Base-by-base conservation (phyloP, 2,888 invertebrate genomes). In the Epistrophe eligans region DNA sequence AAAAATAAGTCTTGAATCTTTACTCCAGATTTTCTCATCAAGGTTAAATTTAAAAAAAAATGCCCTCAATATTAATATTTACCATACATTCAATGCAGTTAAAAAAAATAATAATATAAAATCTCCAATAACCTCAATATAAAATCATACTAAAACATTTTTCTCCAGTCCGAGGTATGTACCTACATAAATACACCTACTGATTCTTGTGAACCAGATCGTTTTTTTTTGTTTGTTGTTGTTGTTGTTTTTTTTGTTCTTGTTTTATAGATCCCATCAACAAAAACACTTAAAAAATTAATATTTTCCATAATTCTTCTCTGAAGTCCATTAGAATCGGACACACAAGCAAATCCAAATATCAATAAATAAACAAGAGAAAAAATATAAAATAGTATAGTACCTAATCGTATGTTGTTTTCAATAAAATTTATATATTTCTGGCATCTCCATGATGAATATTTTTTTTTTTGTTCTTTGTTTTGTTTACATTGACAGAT, bases 201-300 rank as follows among this genome's bases (percentile, higher is more conserved):
- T 70, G 74, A 62, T 74, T 60, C 40, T 80, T 67, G 48, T 67
- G 62, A 81, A 62, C 48, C 28, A 32, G 62, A 71, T 64, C 19
- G 15, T 13, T 76, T 66, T 15, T 60, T 40, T 40, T 77, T 62
- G n/a, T 74, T 9, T 32, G 4, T 32, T 32, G 4, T 32, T 32
- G 4, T 32, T 32, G 4, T 32, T 32, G 7, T 35, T 35, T 35
- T 28, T 32, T 2, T 32, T 32, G 7, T 35, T 35, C 9, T 28
- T 55, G 55, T 55, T 55, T 66, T 79, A 57, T 66, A 40, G 71
- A 66, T 58, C 77, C 77, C 64, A 77, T 67, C 66, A 72, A 60
- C 82, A 66, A 71, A 77, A 82, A 73, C 82, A 82, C 82, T 82
- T 82, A 82, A 82, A 82, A 77, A 76, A 71, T 64, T 71, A 70